Evolutionary conservation across 2,797 vertebrate species (phyloP).

Genomic region (Sebastes kiyomatsui): DNA sequence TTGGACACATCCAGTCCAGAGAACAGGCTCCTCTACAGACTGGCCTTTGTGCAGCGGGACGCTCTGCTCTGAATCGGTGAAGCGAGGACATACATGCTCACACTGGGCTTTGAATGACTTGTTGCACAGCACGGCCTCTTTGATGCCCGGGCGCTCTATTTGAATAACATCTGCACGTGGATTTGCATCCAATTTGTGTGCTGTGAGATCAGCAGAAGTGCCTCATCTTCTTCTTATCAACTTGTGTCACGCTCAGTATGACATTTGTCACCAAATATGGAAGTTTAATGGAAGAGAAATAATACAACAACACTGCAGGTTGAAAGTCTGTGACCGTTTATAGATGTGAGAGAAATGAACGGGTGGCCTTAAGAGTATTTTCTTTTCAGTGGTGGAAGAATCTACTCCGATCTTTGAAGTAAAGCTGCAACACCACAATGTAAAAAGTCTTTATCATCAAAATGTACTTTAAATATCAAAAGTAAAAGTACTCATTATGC

Average conservation of each 20-base stretch:
- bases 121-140: conserved; percentile 33
- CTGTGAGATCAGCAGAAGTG: conserved; percentile 25
- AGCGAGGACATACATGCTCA: neutral
- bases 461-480: neutral
- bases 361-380: neutral
- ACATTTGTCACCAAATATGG: conserved; percentile 5
- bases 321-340: neutral
- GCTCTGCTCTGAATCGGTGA: conserved; percentile 8
- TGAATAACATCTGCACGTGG: conserved; percentile 47
- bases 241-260: neutral
- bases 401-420: neutral
- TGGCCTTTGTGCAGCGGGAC: conserved; percentile 25
- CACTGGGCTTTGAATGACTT: conserved; percentile 12
- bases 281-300: neutral
- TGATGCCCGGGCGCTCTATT: conserved; percentile 32
- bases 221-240: conserved; percentile 14
- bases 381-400: neutral
- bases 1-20: neutral
- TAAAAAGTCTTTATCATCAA: neutral
- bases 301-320: neutral
- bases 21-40: neutral
- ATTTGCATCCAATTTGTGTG: conserved; percentile 75
- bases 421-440: neutral
- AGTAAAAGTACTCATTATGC: too few species aligned
- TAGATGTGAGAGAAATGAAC: neutral